A percentile compares a stretch with the other conserved stretches of the same genome.
These are phyloP conservation scores for Esox niger DNA, from an alignment of 2,113 vertebrate species.

Conservation along the genomic window DNA sequence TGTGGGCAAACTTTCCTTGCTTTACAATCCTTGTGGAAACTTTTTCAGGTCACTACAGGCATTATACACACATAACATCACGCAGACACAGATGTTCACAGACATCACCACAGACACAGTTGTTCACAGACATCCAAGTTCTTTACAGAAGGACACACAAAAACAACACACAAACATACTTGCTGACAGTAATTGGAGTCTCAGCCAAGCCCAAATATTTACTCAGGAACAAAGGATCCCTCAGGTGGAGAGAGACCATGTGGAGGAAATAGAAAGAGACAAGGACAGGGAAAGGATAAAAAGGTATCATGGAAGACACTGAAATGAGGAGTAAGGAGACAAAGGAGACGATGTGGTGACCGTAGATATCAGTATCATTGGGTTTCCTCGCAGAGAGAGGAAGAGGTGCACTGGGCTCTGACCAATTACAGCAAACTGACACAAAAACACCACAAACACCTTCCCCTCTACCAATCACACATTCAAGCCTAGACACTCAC, in stretches of 20 bases:
- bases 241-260: constrained; percentile 17
- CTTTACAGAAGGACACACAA: neutral
- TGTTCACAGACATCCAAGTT: neutral
- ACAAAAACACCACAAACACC: neutral
- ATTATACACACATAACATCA: neutral
- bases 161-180: constrained; percentile 4
- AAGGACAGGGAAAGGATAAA: constrained; percentile 13
- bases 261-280: neutral
- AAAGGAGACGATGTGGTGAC: neutral
- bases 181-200: constrained; percentile 44
- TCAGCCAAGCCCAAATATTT: constrained; percentile 55
- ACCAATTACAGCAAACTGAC: constrained; percentile 6
- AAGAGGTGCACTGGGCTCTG: constrained; percentile 3
- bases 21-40: too few species aligned
- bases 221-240: constrained; percentile 39
- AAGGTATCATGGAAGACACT: neutral
- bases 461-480: neutral
- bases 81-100: constrained; percentile 9
- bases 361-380: neutral
- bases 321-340: neutral
- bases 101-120: constrained; percentile 4
- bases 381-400: constrained; percentile 16
- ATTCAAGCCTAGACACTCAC: neutral
- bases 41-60: too few species aligned
- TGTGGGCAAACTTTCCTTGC: too few species aligned